These are phyloP conservation scores for Trachurus trachurus DNA, from an alignment of 2,797 vertebrate genomes.

Conservation along the genomic window DNA sequence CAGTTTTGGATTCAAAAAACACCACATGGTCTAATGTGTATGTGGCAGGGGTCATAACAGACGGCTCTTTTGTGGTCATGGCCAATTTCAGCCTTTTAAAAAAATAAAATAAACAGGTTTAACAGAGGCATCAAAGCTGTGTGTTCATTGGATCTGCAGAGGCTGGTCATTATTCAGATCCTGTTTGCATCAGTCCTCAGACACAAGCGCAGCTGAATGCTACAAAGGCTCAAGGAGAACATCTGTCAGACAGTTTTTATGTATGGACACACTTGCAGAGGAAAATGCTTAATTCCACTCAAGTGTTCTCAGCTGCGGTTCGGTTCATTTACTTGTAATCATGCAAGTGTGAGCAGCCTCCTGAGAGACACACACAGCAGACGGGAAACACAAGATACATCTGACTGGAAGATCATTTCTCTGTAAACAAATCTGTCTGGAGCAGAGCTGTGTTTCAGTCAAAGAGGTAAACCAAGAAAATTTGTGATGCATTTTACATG, in stretches of 20 bases:
- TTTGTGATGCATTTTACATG: not conserved
- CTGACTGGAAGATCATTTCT: too few species aligned
- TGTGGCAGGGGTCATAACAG: slow-evolving; percentile 30
- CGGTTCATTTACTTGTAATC: slow-evolving; percentile 10
- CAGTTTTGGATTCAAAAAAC: slow-evolving; percentile 1
- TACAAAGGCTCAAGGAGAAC: not conserved
- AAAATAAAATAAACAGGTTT: slow-evolving; percentile 33
- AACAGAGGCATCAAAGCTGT: slow-evolving; percentile 54
- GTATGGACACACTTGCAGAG: not conserved
- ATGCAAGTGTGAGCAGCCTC: not conserved
- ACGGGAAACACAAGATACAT: not conserved
- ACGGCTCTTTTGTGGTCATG: slow-evolving; percentile 40
- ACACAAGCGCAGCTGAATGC: slow-evolving; percentile 18
- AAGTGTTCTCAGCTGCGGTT: slow-evolving; percentile 42
- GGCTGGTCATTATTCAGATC: slow-evolving; percentile 19
- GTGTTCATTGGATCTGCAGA: not conserved
- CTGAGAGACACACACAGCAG: not conserved
- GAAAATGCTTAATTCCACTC: not conserved
- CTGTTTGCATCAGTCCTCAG: slow-evolving; percentile 17
- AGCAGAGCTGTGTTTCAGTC: not conserved
- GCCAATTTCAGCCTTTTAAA: slow-evolving; percentile 38
- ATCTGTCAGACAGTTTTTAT: not conserved
- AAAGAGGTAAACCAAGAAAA: not conserved
- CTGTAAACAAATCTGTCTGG: not conserved
- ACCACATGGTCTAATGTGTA: slow-evolving; percentile 6